Percentiles rank a stretch among this genome's conserved stretches.
Evolutionary conservation across 2,113 vertebrate species (phyloP).

Genomic region (Nycticryphes semicollaris): DNA sequence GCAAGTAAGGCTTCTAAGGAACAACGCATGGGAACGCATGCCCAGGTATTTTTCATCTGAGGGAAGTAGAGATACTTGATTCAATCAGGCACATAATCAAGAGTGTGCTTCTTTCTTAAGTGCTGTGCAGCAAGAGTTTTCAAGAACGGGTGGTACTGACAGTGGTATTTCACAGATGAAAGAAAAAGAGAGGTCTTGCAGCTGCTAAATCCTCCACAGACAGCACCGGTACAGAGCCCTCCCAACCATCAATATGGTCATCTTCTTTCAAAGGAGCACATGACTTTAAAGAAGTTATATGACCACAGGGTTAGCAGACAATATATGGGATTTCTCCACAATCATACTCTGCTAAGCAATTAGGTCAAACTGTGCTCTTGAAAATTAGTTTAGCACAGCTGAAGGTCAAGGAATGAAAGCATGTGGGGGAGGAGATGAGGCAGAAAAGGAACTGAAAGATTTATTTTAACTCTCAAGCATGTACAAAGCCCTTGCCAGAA

Average conservation of each 20-base stretch:
- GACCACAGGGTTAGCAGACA: slow-evolving; percentile 2
- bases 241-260: neutral
- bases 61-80: neutral
- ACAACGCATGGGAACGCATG: neutral
- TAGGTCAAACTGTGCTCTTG: slow-evolving; percentile 50
- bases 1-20: neutral
- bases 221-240: neutral
- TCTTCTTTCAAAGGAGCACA: neutral
- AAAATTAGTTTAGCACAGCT: slow-evolving; percentile 33
- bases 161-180: neutral
- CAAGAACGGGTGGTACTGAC: neutral
- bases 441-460: slow-evolving; percentile 23
- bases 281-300: slow-evolving; percentile 20
- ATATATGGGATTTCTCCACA: neutral
- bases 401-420: slow-evolving; percentile 43
- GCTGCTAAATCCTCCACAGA: neutral
- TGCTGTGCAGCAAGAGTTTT: neutral
- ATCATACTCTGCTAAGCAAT: slow-evolving; percentile 59
- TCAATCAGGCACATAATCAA: neutral
- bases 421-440: neutral
- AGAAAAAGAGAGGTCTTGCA: neutral
- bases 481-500: neutral
- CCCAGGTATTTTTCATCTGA: neutral
- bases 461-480: slow-evolving; percentile 8
- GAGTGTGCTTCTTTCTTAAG: neutral